phyloP scores from a whole-genome alignment of 2,797 vertebrate genomes.

The Neomorphus geoffroyi region DNA sequence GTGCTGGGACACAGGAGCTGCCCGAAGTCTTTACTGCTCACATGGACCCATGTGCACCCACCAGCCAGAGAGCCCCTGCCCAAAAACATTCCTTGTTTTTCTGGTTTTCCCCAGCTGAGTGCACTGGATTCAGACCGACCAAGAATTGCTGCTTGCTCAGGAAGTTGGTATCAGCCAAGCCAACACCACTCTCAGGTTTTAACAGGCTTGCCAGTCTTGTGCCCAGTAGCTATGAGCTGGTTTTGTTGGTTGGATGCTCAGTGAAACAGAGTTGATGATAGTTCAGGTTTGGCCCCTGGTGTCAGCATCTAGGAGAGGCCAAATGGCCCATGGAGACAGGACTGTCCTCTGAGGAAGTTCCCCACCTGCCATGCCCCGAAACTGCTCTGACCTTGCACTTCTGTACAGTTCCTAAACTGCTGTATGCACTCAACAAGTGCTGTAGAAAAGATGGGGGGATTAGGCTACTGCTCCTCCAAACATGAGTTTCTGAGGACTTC shows the following conservation, averaged over 20 bases:
- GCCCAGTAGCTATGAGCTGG: neutral
- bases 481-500: neutral
- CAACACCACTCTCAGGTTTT: neutral
- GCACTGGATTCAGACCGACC: neutral
- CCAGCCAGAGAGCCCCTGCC: neutral
- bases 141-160: neutral
- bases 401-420: neutral
- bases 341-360: neutral
- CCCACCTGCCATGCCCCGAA: neutral
- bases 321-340: neutral
- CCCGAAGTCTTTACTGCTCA: neutral
- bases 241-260: neutral
- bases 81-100: neutral
- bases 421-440: fast-evolving
- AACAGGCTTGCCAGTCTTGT: neutral
- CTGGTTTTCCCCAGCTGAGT: neutral
- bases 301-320: neutral
- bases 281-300: neutral
- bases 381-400: neutral
- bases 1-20: neutral
- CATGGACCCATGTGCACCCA: neutral
- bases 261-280: neutral
- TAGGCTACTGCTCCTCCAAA: neutral
- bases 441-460: neutral
- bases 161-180: neutral